Evolutionary conservation across 2,888 invertebrate genomes (phyloP).

Genomic region (Parnassius glacialis): DNA sequence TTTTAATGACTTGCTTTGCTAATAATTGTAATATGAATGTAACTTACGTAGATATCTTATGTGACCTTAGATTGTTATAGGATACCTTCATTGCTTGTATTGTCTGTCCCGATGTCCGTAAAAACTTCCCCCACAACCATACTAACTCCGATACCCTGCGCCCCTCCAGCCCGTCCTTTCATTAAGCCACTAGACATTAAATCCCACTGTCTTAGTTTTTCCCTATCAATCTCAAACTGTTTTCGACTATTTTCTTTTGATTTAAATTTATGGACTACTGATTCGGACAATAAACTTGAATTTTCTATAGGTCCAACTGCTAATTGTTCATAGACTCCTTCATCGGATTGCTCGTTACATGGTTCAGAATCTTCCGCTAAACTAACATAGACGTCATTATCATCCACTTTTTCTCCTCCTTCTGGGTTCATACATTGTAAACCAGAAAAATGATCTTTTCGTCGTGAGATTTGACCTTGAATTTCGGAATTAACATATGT

Average conservation of each 20-base stretch:
- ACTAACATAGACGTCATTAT: slow-evolving; percentile 78
- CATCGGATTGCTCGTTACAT: slow-evolving; percentile 60
- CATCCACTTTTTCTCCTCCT: slow-evolving; percentile 61
- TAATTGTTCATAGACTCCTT: slow-evolving; percentile 81
- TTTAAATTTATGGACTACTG: slow-evolving; percentile 30
- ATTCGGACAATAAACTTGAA: slow-evolving; percentile 27
- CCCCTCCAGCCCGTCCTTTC: slow-evolving; percentile 69
- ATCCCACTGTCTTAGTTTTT: slow-evolving; percentile 93
- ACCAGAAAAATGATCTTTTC: slow-evolving; percentile 45
- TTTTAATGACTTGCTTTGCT: slow-evolving; percentile 72
- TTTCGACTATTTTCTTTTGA: slow-evolving; percentile 47
- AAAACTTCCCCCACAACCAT: slow-evolving; percentile 58
- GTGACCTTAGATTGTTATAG: slow-evolving; percentile 73
- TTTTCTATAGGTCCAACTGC: slow-evolving; percentile 61
- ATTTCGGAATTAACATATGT: slow-evolving; percentile 89
- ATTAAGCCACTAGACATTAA: slow-evolving; percentile 91
- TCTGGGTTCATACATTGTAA: slow-evolving; percentile 44
- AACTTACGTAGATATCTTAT: slow-evolving; percentile 75
- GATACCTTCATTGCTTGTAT: slow-evolving; percentile 77
- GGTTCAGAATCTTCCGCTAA: slow-evolving; percentile 58
- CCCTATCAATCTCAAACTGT: slow-evolving; percentile 88
- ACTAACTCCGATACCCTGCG: slow-evolving; percentile 62
- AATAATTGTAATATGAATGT: slow-evolving; percentile 56
- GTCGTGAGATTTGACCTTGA: slow-evolving; percentile 69
- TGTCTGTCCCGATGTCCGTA: slow-evolving; percentile 69